These are phyloP conservation scores for Montipora capricornis DNA, from an alignment of 64 coral and sea anemone species.

Conservation along the genomic window DNA sequence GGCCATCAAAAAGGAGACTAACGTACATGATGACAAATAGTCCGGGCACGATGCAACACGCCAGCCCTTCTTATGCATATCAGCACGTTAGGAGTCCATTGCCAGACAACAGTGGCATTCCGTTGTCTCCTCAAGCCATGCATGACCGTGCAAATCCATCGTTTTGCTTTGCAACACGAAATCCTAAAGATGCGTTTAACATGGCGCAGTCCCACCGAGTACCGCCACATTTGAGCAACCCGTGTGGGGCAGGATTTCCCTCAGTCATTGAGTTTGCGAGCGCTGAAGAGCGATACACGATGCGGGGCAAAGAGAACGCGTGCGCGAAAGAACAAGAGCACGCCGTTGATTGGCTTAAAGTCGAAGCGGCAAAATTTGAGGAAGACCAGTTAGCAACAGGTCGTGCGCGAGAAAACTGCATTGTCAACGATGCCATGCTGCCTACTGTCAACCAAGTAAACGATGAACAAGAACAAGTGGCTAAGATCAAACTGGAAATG, in stretches of 20 bases:
- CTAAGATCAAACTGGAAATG: slow-evolving; percentile 74
- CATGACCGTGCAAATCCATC: background rate
- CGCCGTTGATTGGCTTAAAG: slow-evolving; percentile 54
- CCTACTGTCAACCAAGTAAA: slow-evolving; percentile 48
- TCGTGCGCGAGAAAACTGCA: slow-evolving; percentile 37
- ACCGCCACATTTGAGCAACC: background rate
- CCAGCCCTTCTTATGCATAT: slow-evolving; percentile 1
- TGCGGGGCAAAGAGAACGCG: slow-evolving; percentile 7
- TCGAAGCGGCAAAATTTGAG: slow-evolving; percentile 41
- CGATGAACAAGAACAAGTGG: slow-evolving; percentile 82
- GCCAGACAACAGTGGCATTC: background rate
- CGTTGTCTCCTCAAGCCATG: slow-evolving; percentile 4
- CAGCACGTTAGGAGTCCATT: background rate
- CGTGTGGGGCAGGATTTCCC: background rate
- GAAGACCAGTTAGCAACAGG: slow-evolving; percentile 19
- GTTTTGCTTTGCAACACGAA: background rate
- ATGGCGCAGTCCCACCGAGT: background rate
- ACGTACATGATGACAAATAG: slow-evolving; percentile 42
- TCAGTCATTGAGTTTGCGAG: slow-evolving; percentile 2
- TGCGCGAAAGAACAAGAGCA: background rate
- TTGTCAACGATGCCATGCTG: slow-evolving; percentile 88
- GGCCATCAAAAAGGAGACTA: slow-evolving; percentile 68
- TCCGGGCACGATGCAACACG: slow-evolving; percentile 48
- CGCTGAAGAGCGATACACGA: background rate
- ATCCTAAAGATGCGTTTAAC: slow-evolving; percentile 37